phyloP scores from a whole-genome alignment of 2,797 vertebrate species.

The Cuniculus paca region DNA sequence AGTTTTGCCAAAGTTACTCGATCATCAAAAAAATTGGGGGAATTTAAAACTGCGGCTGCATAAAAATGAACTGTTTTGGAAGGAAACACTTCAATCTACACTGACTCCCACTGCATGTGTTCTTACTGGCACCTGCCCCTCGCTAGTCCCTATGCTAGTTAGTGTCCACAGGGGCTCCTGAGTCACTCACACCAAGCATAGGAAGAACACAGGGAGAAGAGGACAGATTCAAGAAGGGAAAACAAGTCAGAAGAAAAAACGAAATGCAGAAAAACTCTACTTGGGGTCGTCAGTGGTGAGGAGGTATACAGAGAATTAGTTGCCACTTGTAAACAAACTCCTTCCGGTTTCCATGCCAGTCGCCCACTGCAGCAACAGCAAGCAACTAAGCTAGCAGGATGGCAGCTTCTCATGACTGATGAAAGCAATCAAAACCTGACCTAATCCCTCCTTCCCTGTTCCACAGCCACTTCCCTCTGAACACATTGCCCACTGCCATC shows the following conservation, averaged over 20 bases:
- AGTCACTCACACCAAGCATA: not conserved
- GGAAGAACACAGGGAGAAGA: not conserved
- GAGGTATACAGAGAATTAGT: not conserved
- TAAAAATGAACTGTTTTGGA: not conserved
- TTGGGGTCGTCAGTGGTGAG: not conserved
- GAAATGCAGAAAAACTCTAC: not conserved
- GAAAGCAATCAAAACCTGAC: not conserved
- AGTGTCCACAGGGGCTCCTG: not conserved
- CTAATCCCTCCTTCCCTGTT: not conserved
- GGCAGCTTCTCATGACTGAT: not conserved
- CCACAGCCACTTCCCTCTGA: not conserved
- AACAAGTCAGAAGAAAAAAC: not conserved
- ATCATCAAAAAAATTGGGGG: not conserved
- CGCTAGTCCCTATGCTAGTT: not conserved
- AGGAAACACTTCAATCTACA: not conserved
- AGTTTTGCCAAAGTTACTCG: slow-evolving; percentile 18
- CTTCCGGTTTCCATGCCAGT: not conserved
- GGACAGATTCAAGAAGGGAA: not conserved
- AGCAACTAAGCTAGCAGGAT: not conserved
- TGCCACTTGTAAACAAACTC: not conserved
- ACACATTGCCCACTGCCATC: not conserved
- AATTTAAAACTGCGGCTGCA: not conserved
- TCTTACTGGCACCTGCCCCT: not conserved
- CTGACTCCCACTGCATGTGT: not conserved
- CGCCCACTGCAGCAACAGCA: not conserved